Evolutionary conservation across 2,888 invertebrate species (phyloP).

Genomic region (Phengaris alcon): DNA sequence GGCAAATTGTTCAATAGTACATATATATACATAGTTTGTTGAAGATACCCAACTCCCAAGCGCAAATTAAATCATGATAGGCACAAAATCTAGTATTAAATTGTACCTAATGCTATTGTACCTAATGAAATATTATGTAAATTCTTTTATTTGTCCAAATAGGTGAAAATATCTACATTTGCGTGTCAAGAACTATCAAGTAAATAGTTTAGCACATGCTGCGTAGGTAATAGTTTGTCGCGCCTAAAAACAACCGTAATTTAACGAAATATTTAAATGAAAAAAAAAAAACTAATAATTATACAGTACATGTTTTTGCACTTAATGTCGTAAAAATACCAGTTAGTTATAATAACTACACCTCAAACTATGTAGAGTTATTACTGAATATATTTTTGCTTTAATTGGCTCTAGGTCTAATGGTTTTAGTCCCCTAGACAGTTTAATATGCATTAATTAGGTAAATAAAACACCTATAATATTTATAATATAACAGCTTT

Average conservation of each 20-base stretch:
- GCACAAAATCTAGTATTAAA: not conserved
- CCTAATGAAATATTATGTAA: not conserved
- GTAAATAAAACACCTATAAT: too few species aligned
- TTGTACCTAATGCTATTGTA: too few species aligned
- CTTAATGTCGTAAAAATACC: not conserved
- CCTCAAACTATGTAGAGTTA: not conserved
- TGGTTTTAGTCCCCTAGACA: not conserved
- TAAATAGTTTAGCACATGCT: not conserved
- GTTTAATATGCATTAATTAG: not conserved
- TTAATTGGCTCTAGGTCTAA: constrained; percentile 3
- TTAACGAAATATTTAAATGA: not conserved
- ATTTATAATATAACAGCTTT: too few species aligned
- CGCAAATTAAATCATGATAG: too few species aligned
- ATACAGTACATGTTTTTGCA: constrained; percentile 2
- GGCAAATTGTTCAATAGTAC: too few species aligned
- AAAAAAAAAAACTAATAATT: not conserved
- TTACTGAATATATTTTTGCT: not conserved
- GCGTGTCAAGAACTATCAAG: constrained; percentile 4
- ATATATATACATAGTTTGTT: too few species aligned
- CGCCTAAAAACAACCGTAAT: not conserved
- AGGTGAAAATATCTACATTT: constrained; percentile 2
- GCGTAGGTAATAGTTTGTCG: not conserved
- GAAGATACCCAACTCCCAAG: too few species aligned
- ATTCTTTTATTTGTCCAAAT: not conserved
- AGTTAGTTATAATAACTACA: not conserved